These are phyloP conservation scores for Drosophila algonquin DNA, from an alignment of 2,888 invertebrate species.

Conservation along the genomic window DNA sequence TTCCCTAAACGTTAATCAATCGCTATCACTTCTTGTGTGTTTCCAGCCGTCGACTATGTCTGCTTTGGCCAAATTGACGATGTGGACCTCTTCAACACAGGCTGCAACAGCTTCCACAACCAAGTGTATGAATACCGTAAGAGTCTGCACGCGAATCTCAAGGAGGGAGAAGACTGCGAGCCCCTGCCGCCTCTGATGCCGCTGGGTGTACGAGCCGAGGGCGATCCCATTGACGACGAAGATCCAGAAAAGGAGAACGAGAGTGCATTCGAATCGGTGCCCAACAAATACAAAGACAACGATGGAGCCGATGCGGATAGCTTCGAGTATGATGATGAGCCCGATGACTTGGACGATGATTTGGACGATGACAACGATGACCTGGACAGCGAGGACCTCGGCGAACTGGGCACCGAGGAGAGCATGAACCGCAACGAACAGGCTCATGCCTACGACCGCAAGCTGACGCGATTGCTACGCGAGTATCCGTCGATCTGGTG, in stretches of 20 bases:
- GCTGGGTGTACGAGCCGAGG: slow-evolving; percentile 68
- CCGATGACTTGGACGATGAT: slow-evolving; percentile 48
- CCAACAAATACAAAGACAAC: slow-evolving; percentile 26
- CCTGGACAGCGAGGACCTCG: slow-evolving; percentile 56
- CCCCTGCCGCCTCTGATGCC: slow-evolving; percentile 76
- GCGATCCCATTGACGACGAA: slow-evolving; percentile 63
- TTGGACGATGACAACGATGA: slow-evolving; percentile 61
- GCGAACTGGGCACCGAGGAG: slow-evolving; percentile 73
- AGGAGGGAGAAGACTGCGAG: slow-evolving; percentile 65
- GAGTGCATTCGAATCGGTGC: slow-evolving; percentile 30
- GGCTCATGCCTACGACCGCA: slow-evolving; percentile 79
- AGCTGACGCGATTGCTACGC: slow-evolving; percentile 74
- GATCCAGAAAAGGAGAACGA: slow-evolving; percentile 31
- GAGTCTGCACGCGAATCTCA: slow-evolving; percentile 78
- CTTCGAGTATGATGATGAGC: slow-evolving; percentile 22
- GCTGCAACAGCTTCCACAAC: slow-evolving; percentile 80
- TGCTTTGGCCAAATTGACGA: slow-evolving; percentile 81
- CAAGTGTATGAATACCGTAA: slow-evolving; percentile 82
- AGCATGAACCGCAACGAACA: slow-evolving; percentile 80
- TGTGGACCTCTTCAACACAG: slow-evolving; percentile 80
- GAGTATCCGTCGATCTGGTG: slow-evolving; percentile 82
- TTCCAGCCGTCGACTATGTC: slow-evolving; percentile 81
- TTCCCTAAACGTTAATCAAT: slow-evolving; percentile 46
- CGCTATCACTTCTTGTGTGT: slow-evolving; percentile 14
- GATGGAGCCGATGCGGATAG: slow-evolving; percentile 39